These are phyloP conservation scores for Sebastes itinus DNA, from an alignment of 2,797 vertebrate genomes.

Conservation along the genomic window DNA sequence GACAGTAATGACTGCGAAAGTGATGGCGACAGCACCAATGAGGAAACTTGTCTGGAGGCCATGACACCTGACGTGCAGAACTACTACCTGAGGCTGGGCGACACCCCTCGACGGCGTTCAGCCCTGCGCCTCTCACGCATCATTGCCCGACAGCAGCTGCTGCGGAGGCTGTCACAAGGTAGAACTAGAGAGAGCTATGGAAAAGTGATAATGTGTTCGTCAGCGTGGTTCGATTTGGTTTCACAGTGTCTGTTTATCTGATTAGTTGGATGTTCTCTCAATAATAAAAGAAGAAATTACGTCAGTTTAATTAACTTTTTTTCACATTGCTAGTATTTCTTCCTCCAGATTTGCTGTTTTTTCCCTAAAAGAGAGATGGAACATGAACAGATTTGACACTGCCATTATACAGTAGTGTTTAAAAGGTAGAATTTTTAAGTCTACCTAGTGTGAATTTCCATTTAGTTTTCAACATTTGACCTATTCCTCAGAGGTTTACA, in stretches of 20 bases:
- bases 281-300: neutral
- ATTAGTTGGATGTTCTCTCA: neutral
- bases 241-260: neutral
- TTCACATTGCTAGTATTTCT: neutral
- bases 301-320: neutral
- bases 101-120: constrained; percentile 69
- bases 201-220: neutral
- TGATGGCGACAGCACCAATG: constrained; percentile 52
- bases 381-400: neutral
- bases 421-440: neutral
- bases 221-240: neutral
- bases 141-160: constrained; percentile 78
- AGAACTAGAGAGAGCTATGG: constrained; percentile 31
- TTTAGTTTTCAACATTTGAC: neutral
- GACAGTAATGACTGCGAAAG: constrained; percentile 26
- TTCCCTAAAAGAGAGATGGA: neutral
- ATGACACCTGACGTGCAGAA: constrained; percentile 76
- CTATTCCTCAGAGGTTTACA: neutral
- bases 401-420: neutral
- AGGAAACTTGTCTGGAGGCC: constrained; percentile 60
- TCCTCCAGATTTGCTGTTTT: neutral
- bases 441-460: neutral
- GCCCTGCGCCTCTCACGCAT: constrained; percentile 81
- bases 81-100: constrained; percentile 80
- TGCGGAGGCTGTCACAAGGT: constrained; percentile 78